A percentile compares a stretch with the other conserved stretches of the same genome.
Conservation (phyloP, 2,888 invertebrate species). For the Phortica magna region DNA sequence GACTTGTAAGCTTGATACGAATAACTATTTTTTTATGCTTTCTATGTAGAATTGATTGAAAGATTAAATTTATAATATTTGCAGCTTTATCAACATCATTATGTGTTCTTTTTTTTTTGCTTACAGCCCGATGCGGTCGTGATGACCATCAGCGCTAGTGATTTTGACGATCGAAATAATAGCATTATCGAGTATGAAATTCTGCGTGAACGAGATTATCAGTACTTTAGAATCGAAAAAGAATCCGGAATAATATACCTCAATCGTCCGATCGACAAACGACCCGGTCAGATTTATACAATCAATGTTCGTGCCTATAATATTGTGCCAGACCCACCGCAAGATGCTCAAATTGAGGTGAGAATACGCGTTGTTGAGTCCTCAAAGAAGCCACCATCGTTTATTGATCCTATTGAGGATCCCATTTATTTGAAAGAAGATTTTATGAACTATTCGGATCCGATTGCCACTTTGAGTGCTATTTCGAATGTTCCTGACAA, state of each 20-base stretch:
- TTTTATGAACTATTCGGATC: constrained; percentile 84
- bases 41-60: not conserved
- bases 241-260: constrained; percentile 91
- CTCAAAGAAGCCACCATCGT: constrained; percentile 90
- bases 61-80: constrained; percentile 9
- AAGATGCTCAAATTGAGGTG: constrained; percentile 86
- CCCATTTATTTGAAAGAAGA: constrained; percentile 85
- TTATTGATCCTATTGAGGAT: constrained; percentile 80
- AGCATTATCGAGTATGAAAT: constrained; percentile 87
- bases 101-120: constrained; percentile 45
- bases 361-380: constrained; percentile 91
- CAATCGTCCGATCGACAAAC: constrained; percentile 74
- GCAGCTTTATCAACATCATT: constrained; percentile 3
- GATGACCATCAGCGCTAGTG: constrained; percentile 94
- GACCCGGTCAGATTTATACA: constrained; percentile 75
- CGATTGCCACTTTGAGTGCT: constrained; percentile 86
- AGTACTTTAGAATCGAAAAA: constrained; percentile 89
- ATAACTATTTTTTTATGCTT: not conserved
- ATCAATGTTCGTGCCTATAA: constrained; percentile 77
- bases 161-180: constrained; percentile 94
- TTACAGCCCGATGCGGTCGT: constrained; percentile 81
- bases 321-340: constrained; percentile 75
- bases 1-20: not conserved
- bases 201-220: constrained; percentile 79
- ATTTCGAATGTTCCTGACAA: constrained; percentile 88